Evolutionary conservation across 2,888 invertebrate genomes (phyloP), one percentile per base, ranked within the genome.

Genomic region (Tiphia femorata): DNA sequence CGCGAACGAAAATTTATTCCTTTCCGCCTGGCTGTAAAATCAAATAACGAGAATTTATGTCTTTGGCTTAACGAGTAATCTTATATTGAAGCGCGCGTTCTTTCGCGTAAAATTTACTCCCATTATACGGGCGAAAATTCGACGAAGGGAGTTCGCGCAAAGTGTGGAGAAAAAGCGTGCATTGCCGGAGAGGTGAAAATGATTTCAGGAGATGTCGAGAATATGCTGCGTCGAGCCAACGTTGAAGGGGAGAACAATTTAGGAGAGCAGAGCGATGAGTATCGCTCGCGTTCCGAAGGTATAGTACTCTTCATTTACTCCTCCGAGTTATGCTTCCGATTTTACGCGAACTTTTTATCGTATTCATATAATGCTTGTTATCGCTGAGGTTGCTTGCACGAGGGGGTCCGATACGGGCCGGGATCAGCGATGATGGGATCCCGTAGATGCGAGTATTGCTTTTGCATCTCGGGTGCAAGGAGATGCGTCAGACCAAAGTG

Each of bases 401-500:
- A 90, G 68, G 92, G 92, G 25, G 89, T 90, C 20, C 85, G 91
- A 69, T 94, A 90, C 84, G 91, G 89, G 14, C 91, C 92, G 42
- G 93, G 93, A 2, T 95, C 95, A 3, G 95, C 95, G 5, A 92
- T 95, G 92, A 87, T 89, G 66, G 89, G 92, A 3, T 88, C 89
- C 14, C 88, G 89, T 58, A 87, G 91, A n/a, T 95, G 95, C 84
- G 92, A 94, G 83, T 92, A 93, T 83, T 95, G 95, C 84, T 95
- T 92, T 85, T 95, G 95, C 79, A 89, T 93, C 70, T 78, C 77
- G 62, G 80, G 81, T 23, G 64, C 67, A 35, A 73, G 81, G 56
- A 80, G 89, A 72, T 95, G 95, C 83, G 91, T 95, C 49, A 88
- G 90, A 62, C 95, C 95, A 0, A 89, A 90, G 76, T 95, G 95